Conservation (phyloP, 2,797 vertebrate genomes). For the Delichon dasypus region DNA sequence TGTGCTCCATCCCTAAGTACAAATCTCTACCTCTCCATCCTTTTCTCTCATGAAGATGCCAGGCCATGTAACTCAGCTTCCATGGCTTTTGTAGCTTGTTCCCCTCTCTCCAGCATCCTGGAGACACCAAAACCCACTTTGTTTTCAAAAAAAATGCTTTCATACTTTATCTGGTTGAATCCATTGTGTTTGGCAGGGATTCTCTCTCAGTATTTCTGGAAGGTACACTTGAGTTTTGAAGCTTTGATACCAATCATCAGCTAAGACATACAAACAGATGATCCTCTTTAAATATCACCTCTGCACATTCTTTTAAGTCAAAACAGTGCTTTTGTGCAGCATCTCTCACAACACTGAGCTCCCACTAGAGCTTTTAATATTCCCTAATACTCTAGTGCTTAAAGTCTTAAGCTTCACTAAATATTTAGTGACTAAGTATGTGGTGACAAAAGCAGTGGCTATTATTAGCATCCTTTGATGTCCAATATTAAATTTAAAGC, state of each 20-base stretch:
- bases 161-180: not conserved
- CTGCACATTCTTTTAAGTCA: not conserved
- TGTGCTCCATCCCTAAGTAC: rapidly evolving
- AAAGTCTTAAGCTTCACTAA: not conserved
- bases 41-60: not conserved
- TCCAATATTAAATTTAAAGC: not conserved
- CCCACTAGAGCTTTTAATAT: not conserved
- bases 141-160: not conserved
- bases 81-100: not conserved
- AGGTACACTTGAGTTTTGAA: not conserved
- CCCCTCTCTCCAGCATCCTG: not conserved
- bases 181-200: not conserved
- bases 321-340: not conserved
- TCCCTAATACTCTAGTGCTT: not conserved
- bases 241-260: not conserved
- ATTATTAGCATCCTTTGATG: not conserved
- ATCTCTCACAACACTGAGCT: not conserved
- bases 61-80: not conserved
- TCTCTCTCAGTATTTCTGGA: not conserved
- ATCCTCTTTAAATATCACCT: not conserved
- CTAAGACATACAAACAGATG: not conserved
- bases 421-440: not conserved
- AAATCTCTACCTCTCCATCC: not conserved
- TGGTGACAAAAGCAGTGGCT: not conserved
- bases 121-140: not conserved